Evolutionary conservation across 2,113 vertebrate species (phyloP).

Genomic region (Trachemys scripta): DNA sequence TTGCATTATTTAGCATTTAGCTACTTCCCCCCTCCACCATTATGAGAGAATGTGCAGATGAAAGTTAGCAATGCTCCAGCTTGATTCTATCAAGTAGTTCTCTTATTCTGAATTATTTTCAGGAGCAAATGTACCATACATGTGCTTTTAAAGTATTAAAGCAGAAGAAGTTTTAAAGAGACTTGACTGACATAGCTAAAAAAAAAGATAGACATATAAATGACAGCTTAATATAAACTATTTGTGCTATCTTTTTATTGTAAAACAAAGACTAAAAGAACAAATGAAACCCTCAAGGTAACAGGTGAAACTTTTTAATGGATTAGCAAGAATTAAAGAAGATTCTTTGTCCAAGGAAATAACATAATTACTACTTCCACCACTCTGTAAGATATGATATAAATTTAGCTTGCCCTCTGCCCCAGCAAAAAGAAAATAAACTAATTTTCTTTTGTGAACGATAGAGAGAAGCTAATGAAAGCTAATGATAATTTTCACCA

Average conservation of each 20-base stretch:
- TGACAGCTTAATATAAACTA: not conserved
- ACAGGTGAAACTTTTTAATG: accelerated
- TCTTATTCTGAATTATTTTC: not conserved
- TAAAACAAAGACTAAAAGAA: not conserved
- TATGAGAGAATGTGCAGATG: not conserved
- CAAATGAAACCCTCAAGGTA: not conserved
- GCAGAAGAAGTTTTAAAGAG: accelerated
- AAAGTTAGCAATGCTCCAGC: not conserved
- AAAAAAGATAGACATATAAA: not conserved
- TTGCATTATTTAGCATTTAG: not conserved
- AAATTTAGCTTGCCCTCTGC: not conserved
- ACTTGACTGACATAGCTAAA: not conserved
- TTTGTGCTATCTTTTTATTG: not conserved
- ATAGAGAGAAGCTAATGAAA: not conserved
- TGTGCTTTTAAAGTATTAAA: not conserved
- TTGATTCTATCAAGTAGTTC: not conserved
- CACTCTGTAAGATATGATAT: not conserved
- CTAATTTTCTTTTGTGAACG: not conserved
- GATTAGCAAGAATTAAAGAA: not conserved
- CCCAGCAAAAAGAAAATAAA: not conserved
- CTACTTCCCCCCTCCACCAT: not conserved
- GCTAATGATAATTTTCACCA: not conserved
- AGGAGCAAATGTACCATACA: not conserved
- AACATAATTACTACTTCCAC: not conserved
- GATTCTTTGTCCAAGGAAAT: accelerated